Conservation (phyloP, 2,797 vertebrate species). For the Pempheris klunzingeri region DNA sequence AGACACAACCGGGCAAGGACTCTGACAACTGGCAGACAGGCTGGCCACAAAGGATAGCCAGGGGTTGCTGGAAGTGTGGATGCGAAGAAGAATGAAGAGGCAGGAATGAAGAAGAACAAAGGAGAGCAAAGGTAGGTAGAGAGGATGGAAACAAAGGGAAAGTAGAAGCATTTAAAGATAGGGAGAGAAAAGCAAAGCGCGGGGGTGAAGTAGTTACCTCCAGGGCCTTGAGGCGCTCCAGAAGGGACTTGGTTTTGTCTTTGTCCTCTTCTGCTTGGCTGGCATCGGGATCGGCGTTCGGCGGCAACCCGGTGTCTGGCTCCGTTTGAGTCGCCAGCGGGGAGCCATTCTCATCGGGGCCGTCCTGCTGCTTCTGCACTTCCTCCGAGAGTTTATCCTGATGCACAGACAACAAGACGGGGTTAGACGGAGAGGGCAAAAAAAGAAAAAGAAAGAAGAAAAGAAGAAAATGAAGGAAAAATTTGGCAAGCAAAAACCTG, state of each 20-base stretch:
- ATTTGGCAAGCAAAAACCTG: conserved; percentile 35
- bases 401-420: conserved; percentile 38
- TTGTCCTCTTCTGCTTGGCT: conserved; percentile 84
- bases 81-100: conserved; percentile 7
- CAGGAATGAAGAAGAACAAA: conserved; percentile 10
- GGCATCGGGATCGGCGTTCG: conserved; percentile 64
- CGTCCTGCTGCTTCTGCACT: conserved; percentile 82
- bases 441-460: fast-evolving
- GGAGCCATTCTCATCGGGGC: conserved; percentile 67
- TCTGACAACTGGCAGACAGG: conserved; percentile 57
- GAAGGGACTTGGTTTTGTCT: conserved; percentile 85
- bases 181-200: not conserved
- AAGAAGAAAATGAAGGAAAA: not conserved
- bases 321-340: conserved; percentile 66
- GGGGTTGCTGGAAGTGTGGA: conserved; percentile 36
- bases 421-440: conserved; percentile 27
- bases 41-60: conserved; percentile 52
- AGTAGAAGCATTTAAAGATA: not conserved
- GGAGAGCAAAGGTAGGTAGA: conserved; percentile 3
- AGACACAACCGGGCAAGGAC: conserved; percentile 55
- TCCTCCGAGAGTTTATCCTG: conserved; percentile 91
- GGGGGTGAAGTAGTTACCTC: conserved; percentile 84
- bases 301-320: conserved; percentile 57
- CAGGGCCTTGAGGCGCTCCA: conserved; percentile 90
- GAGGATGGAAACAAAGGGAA: conserved; percentile 5